A percentile compares a stretch with the other conserved stretches of the same genome.
Evolutionary conservation across 1,140 invertebrate genomes (phyloP).

Genomic region (Drosophila biarmipes): DNA sequence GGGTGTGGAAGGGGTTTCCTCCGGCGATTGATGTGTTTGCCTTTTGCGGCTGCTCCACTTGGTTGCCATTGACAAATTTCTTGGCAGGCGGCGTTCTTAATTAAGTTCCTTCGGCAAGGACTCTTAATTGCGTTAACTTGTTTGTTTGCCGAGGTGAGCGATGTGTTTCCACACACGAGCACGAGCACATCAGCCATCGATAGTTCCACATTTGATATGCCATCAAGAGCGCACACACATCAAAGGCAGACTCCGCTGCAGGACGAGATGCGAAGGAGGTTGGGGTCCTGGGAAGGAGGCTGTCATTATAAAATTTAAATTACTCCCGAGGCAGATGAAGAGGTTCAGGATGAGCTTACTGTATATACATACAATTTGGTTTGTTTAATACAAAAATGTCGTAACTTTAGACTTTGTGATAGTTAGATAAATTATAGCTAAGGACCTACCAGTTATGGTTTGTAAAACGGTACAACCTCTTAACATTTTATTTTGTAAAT

Average conservation of each 20-base stretch:
- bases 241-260: constrained; percentile 52
- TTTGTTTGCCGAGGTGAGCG: constrained; percentile 40
- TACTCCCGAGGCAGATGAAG: constrained; percentile 3
- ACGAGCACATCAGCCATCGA: constrained; percentile 70
- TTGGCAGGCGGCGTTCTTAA: constrained; percentile 56
- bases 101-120: constrained; percentile 58
- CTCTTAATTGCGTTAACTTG: constrained; percentile 70
- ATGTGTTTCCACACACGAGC: constrained; percentile 39
- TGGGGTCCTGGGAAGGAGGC: not conserved
- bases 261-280: not conserved
- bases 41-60: constrained; percentile 59
- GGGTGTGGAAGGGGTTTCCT: constrained; percentile 21
- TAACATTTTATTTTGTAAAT: not conserved
- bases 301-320: constrained; percentile 61
- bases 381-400: too few species aligned
- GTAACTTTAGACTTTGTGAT: too few species aligned
- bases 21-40: constrained; percentile 63
- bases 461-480: too few species aligned
- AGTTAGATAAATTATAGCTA: too few species aligned
- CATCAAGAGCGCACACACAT: constrained; percentile 49
- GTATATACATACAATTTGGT: too few species aligned
- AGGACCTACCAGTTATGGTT: too few species aligned
- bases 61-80: constrained; percentile 76
- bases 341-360: not conserved
- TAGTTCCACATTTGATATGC: constrained; percentile 77